Evolutionary conservation across 2,113 vertebrate genomes (phyloP), one percentile per base, ranked within the genome.

Genomic region (Pagrus major): DNA sequence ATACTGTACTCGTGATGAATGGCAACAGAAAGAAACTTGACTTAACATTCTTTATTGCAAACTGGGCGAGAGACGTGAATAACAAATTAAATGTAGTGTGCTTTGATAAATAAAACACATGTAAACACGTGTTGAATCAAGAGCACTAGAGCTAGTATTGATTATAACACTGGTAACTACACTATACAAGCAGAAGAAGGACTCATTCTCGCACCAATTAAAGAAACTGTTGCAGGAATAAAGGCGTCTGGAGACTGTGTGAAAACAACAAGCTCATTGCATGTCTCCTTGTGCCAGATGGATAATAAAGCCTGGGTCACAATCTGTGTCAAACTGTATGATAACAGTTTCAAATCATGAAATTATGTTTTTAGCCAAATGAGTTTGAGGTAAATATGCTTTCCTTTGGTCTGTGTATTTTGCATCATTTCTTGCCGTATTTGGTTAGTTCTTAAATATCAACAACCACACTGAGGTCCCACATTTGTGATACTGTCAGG

Each of bases 1-100:
- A 9, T 14, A 67, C 64, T 73, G 79, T 58, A 58, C 20, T 18
- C 5, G 7, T 71, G 79, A 85, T 80, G 49, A 87, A 87, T 64
- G 35, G 37, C 47, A 73, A 56, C 41, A 35, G 12, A 77, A 47
- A 54, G 59, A 77, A 61, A 86, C 55, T 59, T 69, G 47, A 66
- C 67, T 78, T 59, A 69, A 84, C 27, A 46, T 80, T 59, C 21
- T 54, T 73, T 56, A 60, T 49, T 25, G 42, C 54, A 37, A 25
- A 54, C 67, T 27, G 56, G 9, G 14, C 44, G 65, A 72, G 66
- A 27, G 27, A 68, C 31, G 35, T 61, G 25, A 73, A 74, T 63
- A 46, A 52, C 41, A 31, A 71, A 82, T 51, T 52, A 51, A 59
- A 73, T 35, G 44, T 35, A 51, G 29, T 52, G 5, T 42, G 51